Conservation (phyloP, 2,888 invertebrate species). For the Cancer borealis region DNA sequence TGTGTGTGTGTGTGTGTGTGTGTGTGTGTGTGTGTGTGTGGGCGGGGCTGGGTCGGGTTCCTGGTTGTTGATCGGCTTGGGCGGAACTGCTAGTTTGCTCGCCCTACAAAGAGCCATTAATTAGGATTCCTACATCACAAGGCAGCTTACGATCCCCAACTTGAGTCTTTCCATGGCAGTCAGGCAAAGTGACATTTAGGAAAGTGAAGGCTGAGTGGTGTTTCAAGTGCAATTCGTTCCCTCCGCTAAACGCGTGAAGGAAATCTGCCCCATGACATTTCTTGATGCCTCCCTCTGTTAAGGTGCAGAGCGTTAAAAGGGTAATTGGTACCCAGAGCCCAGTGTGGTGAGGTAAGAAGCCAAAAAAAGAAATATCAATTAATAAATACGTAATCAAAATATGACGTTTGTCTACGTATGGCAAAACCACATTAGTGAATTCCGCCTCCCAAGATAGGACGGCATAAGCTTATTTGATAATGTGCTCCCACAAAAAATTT, state of each 20-base stretch:
- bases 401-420: not conserved
- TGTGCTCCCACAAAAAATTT: not conserved
- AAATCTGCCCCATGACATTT: not conserved
- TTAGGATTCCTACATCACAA: not conserved
- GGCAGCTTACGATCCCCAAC: slow-evolving; percentile 1
- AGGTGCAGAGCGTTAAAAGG: not conserved
- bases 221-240: not conserved
- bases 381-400: not conserved
- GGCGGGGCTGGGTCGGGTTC: slow-evolving; percentile 41
- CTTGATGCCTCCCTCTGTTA: not conserved
- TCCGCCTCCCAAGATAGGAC: not conserved
- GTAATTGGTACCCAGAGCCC: not conserved
- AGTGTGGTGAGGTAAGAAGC: not conserved
- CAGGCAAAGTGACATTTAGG: not conserved
- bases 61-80: slow-evolving; percentile 34
- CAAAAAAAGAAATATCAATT: not conserved
- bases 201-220: not conserved
- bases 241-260: not conserved
- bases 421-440: too few species aligned
- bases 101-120: not conserved
- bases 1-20: not conserved
- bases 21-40: slow-evolving; percentile 32
- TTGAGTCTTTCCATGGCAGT: not conserved
- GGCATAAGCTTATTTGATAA: not conserved
- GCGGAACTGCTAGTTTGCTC: not conserved